Conservation (phyloP, 2,113 vertebrate genomes). For the Poeciliopsis turrubarensis region DNA sequence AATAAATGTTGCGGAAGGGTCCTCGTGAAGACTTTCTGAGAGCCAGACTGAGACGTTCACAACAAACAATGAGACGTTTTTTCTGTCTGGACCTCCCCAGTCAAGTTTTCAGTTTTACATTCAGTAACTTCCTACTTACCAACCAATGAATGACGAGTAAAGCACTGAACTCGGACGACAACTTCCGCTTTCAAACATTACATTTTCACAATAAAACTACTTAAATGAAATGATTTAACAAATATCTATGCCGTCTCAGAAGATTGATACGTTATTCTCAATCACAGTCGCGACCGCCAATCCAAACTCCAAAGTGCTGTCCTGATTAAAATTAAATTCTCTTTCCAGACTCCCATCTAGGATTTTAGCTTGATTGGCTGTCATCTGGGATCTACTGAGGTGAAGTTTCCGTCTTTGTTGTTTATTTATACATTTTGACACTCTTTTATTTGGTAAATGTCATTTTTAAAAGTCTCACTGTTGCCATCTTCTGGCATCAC, state of each 20-base stretch:
- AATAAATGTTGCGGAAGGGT: not conserved
- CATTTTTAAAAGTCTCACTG: not conserved
- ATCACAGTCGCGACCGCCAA: no score
- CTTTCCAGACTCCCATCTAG: no score
- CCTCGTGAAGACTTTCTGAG: not conserved
- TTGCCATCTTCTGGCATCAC: not conserved
- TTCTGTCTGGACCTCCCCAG: not conserved
- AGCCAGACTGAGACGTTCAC: not conserved
- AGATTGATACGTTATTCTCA: not conserved
- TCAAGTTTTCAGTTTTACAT: not conserved
- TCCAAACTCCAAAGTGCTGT: no score
- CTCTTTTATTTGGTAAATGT: no score
- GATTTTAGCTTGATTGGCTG: no score
- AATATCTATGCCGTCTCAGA: accelerated
- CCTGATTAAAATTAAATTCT: no score
- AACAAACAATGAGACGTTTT: not conserved
- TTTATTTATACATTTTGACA: no score
- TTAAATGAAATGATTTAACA: not conserved
- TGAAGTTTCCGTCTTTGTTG: no score
- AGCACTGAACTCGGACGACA: not conserved
- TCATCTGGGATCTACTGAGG: no score
- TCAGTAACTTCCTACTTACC: not conserved
- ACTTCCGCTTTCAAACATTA: not conserved
- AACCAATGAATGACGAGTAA: not conserved
- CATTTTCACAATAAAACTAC: not conserved